Conservation (phyloP, 1,140 invertebrate genomes). For the Leptopilina clavipes region DNA sequence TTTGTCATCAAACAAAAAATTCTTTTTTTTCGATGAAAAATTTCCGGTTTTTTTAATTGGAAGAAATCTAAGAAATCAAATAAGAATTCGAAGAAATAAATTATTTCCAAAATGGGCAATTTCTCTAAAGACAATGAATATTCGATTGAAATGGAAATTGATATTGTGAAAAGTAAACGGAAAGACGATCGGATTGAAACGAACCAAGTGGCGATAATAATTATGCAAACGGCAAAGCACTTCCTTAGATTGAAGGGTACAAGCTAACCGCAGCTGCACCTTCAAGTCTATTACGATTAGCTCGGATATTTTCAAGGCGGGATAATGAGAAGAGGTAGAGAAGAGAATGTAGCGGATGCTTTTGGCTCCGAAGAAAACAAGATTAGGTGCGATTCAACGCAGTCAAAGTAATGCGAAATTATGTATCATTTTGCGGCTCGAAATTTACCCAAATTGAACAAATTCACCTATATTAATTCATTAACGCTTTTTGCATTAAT, state of each 20-base stretch:
- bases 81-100: too few species aligned
- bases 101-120: too few species aligned
- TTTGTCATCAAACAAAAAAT: too few species aligned
- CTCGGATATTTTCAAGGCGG: constrained; percentile 24
- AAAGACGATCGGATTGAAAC: constrained; percentile 38
- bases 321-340: constrained; percentile 25
- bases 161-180: constrained; percentile 11
- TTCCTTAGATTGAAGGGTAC: constrained; percentile 70
- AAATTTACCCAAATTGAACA: neutral
- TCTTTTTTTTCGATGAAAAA: too few species aligned
- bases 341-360: neutral
- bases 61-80: too few species aligned
- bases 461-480: neutral
- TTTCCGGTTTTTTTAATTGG: too few species aligned
- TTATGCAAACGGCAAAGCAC: constrained; percentile 68
- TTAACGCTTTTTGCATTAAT: neutral
- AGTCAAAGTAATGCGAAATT: constrained; percentile 5
- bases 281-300: constrained; percentile 47
- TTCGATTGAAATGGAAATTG: neutral
- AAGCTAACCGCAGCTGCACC: constrained; percentile 64
- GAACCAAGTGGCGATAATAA: constrained; percentile 56
- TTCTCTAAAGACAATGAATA: neutral
- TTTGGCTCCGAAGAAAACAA: neutral
- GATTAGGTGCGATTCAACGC: constrained; percentile 21
- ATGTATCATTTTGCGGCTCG: neutral